phyloP scores from a whole-genome alignment of 2,113 vertebrate species.

The Eolophus roseicapilla region DNA sequence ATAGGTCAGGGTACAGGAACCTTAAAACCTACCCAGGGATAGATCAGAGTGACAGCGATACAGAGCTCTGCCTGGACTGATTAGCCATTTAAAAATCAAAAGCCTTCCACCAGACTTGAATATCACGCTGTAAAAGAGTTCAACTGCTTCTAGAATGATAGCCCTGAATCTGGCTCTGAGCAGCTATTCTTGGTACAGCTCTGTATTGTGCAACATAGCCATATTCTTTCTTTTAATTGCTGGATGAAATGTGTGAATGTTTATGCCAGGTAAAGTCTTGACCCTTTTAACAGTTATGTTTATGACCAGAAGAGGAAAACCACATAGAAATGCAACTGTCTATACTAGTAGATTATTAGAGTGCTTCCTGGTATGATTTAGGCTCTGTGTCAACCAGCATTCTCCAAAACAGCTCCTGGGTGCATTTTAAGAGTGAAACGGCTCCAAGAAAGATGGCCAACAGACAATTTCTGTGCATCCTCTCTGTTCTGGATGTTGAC shows the following conservation, averaged over 20 bases:
- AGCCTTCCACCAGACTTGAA: not conserved
- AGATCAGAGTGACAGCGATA: not conserved
- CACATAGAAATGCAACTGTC: not conserved
- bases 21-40: too few relatives aligned
- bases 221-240: not conserved
- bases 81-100: not conserved
- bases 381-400: too few relatives aligned
- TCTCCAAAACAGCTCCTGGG: not conserved
- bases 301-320: not conserved
- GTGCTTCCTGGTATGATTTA: not conserved
- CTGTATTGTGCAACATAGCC: not conserved
- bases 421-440: not conserved
- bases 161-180: not conserved
- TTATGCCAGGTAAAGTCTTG: not conserved
- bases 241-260: not conserved
- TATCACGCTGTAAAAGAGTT: not conserved
- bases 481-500: not conserved
- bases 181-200: not conserved
- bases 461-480: not conserved
- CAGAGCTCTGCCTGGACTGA: not conserved
- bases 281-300: not conserved
- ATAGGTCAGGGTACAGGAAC: too few relatives aligned
- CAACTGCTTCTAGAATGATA: not conserved
- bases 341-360: not conserved
- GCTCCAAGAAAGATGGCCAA: not conserved